Conservation (phyloP, 1,140 invertebrate genomes). For the Uloborus diversus region DNA sequence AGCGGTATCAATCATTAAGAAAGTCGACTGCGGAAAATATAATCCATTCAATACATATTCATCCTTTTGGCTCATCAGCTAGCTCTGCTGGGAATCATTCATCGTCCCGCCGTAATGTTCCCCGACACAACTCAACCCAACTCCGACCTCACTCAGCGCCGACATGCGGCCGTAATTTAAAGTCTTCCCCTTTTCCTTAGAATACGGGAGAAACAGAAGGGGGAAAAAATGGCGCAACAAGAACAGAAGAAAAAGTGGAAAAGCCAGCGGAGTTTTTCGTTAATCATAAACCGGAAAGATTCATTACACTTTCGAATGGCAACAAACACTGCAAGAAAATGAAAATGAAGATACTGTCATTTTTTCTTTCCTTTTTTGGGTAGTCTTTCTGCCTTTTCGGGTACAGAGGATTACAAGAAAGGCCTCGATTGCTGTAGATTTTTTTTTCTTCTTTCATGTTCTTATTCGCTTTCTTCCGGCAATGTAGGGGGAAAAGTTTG, state of each 20-base stretch:
- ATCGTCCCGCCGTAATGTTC: constrained; percentile 34
- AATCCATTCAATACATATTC: constrained; percentile 55
- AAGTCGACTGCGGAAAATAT: constrained; percentile 48
- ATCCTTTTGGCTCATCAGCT: constrained; percentile 52
- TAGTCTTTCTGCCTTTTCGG: constrained; percentile 23
- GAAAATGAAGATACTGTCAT: constrained; percentile 50
- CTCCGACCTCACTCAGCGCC: constrained; percentile 46
- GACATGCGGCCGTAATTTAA: constrained; percentile 51
- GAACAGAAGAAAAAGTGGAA: constrained; percentile 1
- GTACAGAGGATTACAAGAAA: constrained; percentile 43
- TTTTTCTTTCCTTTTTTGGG: constrained; percentile 25
- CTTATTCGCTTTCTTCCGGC: neutral
- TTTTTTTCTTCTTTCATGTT: constrained; percentile 8
- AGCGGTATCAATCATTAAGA: constrained; percentile 50
- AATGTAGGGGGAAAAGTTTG: constrained; percentile 28
- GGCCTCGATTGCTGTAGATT: constrained; percentile 38
- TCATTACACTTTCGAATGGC: constrained; percentile 43
- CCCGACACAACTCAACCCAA: constrained; percentile 33
- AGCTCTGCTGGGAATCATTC: constrained; percentile 52
- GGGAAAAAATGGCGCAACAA: constrained; percentile 4
- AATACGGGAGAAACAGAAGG: neutral
- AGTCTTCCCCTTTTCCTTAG: constrained; percentile 19
- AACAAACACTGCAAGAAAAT: constrained; percentile 53
- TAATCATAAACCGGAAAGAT: constrained; percentile 54
- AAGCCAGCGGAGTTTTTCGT: constrained; percentile 28